Evolutionary conservation across 2,888 invertebrate species (phyloP), one percentile per base, ranked within the genome.

Genomic region (Drosophila macrospina): DNA sequence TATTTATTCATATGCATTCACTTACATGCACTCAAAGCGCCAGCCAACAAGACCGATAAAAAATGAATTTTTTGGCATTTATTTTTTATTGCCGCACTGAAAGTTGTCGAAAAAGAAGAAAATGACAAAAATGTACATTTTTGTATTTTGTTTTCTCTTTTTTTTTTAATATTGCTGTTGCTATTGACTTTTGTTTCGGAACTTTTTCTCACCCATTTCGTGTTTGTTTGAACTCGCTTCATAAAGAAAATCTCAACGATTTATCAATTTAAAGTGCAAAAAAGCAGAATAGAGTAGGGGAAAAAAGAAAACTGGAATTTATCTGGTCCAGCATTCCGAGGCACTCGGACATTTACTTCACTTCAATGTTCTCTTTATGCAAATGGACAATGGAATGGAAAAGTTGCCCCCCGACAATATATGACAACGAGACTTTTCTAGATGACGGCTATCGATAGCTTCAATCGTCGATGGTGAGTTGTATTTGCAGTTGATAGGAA

Each of bases 1-100:
- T 66, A 75, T 83, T 75, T 87, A 87, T 85, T 81, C 79, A 87
- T 81, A 87, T 80, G 78, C 85, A 85, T 82, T 78, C 68, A 68
- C 68, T 81, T 75, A 69, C 67, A 67, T 72, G 75, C 69, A 80
- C 69, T 77, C 69, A 69, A 69, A 71, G 62, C 50, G 37, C 59
- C 39, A 44, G 11, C 39, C 41, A 57, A 67, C 7, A 34, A 20
- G 47, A 57, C 15, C 30, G 13, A 24, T 16, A 54, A 39, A 52
- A 52, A 50, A 15, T 42, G 5, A 32, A 10, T 55, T 68, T 59
- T 57, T 62, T 69, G 52, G 54, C 70, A 76, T 65, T 86, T 61
- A 80, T 63, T 85, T 87, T 77, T 80, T 82, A 85, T 78, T 67
- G 74, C 44, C 51, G 44, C 50, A 45, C 34, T 54, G 20, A 69